Percentiles rank a stretch among this genome's conserved stretches.
Evolutionary conservation across 1,140 invertebrate species (phyloP).

Genomic region (Anoplophora glabripennis): DNA sequence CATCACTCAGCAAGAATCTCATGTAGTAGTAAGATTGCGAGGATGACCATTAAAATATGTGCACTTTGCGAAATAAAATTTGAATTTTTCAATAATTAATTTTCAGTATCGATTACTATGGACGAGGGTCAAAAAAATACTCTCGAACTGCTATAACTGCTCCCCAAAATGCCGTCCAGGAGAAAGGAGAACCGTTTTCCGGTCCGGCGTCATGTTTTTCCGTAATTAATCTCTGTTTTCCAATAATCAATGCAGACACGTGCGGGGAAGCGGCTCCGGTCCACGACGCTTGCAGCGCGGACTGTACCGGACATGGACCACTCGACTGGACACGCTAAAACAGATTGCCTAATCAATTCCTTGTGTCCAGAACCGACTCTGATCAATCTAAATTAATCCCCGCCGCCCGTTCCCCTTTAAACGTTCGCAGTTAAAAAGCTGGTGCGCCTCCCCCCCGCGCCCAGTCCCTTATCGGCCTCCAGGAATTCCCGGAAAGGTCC

Average conservation of each 20-base stretch:
- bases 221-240: constrained; percentile 19
- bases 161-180: neutral
- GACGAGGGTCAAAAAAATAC: no score
- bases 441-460: neutral
- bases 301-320: constrained; percentile 42
- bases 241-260: constrained; percentile 20
- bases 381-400: constrained; percentile 53
- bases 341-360: constrained; percentile 53
- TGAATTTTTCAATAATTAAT: no score
- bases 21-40: no score
- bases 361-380: constrained; percentile 48
- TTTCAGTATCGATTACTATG: no score
- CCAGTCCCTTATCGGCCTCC: constrained; percentile 8
- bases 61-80: no score
- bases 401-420: constrained; percentile 36
- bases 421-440: constrained; percentile 29
- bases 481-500: neutral
- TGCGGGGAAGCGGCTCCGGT: neutral
- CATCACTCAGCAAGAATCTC: no score
- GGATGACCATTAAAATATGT: no score
- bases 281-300: constrained; percentile 6
- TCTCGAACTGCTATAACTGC: no score
- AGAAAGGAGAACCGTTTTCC: constrained; percentile 7
- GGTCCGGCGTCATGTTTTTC: constrained; percentile 7
- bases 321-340: constrained; percentile 50